Evolutionary conservation across 2,113 vertebrate genomes (phyloP).

Genomic region (Microtus oregoni): DNA sequence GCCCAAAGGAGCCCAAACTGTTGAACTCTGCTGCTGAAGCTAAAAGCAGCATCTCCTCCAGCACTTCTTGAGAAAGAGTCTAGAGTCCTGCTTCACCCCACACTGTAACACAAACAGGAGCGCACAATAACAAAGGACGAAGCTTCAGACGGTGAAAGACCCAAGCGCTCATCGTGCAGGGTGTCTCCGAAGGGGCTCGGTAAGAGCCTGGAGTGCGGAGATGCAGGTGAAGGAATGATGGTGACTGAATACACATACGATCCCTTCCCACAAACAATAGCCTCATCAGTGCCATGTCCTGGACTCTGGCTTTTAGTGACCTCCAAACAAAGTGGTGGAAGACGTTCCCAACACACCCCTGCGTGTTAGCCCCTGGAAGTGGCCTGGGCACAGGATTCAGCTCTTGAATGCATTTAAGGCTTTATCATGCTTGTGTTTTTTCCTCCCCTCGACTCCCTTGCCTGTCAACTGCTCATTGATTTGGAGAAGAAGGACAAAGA

Average conservation of each 20-base stretch:
- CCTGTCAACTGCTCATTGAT: too few relatives aligned
- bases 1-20: background rate
- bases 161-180: too few relatives aligned
- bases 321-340: background rate
- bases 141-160: background rate
- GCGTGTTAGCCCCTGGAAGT: accelerated
- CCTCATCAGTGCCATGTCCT: background rate
- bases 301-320: background rate
- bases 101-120: background rate
- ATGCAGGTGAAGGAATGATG: too few relatives aligned
- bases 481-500: background rate
- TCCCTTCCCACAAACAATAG: background rate
- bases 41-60: background rate
- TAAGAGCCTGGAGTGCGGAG: too few relatives aligned
- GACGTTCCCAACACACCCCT: accelerated
- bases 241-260: accelerated
- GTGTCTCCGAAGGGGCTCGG: background rate
- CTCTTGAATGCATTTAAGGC: background rate
- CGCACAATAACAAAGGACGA: background rate
- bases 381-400: background rate
- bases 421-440: background rate
- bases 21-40: too few relatives aligned
- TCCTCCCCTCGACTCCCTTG: too few relatives aligned
- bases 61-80: background rate
- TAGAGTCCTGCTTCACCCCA: background rate